Evolutionary conservation across 1,140 invertebrate genomes (phyloP).

Genomic region (Drosophila baimaii): DNA sequence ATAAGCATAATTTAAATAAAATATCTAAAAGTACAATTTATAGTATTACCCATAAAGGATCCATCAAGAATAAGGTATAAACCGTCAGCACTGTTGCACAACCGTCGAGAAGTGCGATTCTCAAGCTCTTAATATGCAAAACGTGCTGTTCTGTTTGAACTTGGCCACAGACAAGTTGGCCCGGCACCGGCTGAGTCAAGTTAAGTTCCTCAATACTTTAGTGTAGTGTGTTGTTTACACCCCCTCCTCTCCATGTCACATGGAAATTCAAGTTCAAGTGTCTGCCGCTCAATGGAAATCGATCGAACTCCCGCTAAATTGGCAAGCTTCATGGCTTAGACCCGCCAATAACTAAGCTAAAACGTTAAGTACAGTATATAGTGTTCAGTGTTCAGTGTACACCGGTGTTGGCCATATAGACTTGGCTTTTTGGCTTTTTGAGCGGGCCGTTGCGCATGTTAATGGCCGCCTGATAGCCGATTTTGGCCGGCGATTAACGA

Average conservation of each 20-base stretch:
- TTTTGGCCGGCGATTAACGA: constrained; percentile 53
- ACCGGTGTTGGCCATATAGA: constrained; percentile 30
- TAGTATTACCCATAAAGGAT: neutral
- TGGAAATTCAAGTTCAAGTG: constrained; percentile 76
- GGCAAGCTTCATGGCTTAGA: constrained; percentile 41
- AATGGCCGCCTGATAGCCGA: constrained; percentile 60
- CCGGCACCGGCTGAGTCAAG: constrained; percentile 21
- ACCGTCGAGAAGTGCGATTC: constrained; percentile 10
- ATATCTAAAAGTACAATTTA: neutral
- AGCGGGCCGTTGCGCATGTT: constrained; percentile 61
- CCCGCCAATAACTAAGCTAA: constrained; percentile 27
- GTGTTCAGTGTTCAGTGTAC: neutral
- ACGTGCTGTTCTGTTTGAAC: constrained; percentile 59
- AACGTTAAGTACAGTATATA: constrained; percentile 9
- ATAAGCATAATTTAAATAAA: neutral
- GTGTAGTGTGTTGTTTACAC: constrained; percentile 16
- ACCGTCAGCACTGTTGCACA: constrained; percentile 4
- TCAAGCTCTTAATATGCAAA: constrained; percentile 59
- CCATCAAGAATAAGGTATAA: neutral
- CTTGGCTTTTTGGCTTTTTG: constrained; percentile 16
- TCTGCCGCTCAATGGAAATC: constrained; percentile 57
- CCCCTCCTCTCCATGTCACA: constrained; percentile 27
- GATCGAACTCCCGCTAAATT: constrained; percentile 54
- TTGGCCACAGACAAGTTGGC: constrained; percentile 61
- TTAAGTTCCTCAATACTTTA: constrained; percentile 56